These are phyloP conservation scores for Solea solea DNA, from an alignment of 2,113 vertebrate genomes.

Conservation along the genomic window DNA sequence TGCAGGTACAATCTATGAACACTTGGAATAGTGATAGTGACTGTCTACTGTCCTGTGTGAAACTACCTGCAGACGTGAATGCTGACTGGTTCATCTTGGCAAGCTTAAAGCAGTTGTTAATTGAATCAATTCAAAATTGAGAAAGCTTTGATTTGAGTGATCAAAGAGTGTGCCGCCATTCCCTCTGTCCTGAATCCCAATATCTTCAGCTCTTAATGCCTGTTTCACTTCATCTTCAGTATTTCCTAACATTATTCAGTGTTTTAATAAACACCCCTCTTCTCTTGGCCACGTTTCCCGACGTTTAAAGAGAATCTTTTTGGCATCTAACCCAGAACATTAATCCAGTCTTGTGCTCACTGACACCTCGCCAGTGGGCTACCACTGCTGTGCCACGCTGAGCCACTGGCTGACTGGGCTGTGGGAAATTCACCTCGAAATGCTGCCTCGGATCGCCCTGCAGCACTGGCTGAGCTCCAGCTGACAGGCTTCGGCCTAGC, in stretches of 20 bases:
- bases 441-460: constrained; percentile 81
- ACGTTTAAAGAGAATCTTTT: constrained; percentile 10
- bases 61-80: constrained; percentile 21
- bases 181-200: background rate
- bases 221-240: background rate
- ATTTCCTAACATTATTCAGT: constrained; percentile 1
- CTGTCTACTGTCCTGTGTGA: constrained; percentile 7
- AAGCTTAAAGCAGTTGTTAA: constrained; percentile 26
- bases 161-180: constrained; percentile 30
- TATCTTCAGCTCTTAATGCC: background rate
- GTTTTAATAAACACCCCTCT: constrained; percentile 3
- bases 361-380: constrained; percentile 81
- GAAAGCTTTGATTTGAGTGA: constrained; percentile 35
- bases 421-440: constrained; percentile 47
- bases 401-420: constrained; percentile 47
- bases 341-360: constrained; percentile 66
- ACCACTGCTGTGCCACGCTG: constrained; percentile 75
- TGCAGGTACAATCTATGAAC: background rate
- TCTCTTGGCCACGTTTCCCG: background rate
- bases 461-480: constrained; percentile 89
- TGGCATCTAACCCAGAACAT: constrained; percentile 20
- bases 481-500: constrained; percentile 78
- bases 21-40: background rate
- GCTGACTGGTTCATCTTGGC: constrained; percentile 21
- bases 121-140: constrained; percentile 40